These are phyloP conservation scores for Orchesellides sinensis DNA, from an alignment of 2,888 invertebrate genomes.

Conservation along the genomic window DNA sequence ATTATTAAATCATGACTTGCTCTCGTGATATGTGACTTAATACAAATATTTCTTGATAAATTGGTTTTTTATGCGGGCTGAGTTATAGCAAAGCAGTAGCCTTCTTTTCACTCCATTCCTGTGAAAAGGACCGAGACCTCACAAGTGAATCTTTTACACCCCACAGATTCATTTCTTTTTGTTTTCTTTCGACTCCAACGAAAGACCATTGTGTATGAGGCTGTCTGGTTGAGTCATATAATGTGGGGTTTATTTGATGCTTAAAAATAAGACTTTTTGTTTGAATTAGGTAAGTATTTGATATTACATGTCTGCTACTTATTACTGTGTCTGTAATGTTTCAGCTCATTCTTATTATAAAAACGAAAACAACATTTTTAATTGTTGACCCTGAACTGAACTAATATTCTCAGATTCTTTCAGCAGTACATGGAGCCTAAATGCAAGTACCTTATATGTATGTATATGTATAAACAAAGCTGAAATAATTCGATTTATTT, in stretches of 20 bases:
- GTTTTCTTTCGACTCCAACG: constrained; percentile 1
- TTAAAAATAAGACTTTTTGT: background rate
- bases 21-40: constrained; percentile 5
- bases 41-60: constrained; percentile 6
- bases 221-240: background rate
- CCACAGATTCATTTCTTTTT: constrained; percentile 21
- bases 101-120: background rate
- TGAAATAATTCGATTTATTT: background rate
- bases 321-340: background rate
- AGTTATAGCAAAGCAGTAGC: background rate
- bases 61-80: background rate
- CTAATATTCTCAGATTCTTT: too few species aligned
- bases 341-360: too few species aligned
- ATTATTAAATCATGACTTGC: constrained; percentile 15
- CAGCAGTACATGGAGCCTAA: background rate
- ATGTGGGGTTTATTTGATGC: background rate
- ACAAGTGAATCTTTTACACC: constrained; percentile 47
- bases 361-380: too few species aligned
- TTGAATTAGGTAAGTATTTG: background rate
- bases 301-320: background rate
- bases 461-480: background rate
- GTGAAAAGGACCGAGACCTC: constrained; percentile 35
- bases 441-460: background rate
- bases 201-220: background rate
- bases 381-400: too few species aligned